A percentile compares a stretch with the other conserved stretches of the same genome.
Evolutionary conservation across 2,888 invertebrate genomes (phyloP).

Genomic region (Microdon myrmicae): DNA sequence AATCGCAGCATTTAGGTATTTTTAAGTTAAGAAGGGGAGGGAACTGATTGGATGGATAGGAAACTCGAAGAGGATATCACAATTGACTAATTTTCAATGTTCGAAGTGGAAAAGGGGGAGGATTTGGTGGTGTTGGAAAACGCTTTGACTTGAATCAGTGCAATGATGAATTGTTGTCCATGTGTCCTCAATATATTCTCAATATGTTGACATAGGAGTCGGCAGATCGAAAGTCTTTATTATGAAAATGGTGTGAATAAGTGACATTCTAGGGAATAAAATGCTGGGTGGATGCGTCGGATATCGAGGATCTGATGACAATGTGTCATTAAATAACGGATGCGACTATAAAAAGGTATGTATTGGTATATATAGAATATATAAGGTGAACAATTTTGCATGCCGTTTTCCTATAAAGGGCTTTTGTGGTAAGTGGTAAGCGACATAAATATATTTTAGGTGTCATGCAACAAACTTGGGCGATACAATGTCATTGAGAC

Average conservation of each 20-base stretch:
- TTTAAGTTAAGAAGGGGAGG: no score
- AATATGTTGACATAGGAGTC: not conserved
- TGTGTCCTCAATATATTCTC: not conserved
- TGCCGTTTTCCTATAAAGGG: no score
- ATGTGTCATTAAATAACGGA: slow-evolving; percentile 70
- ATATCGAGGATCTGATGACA: slow-evolving; percentile 81
- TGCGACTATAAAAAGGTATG: slow-evolving; percentile 76
- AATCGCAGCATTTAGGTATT: no score
- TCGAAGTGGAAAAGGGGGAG: no score
- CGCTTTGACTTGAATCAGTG: slow-evolving; percentile 20
- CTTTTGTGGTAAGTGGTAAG: no score
- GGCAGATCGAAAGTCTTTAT: not conserved
- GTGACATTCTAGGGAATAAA: slow-evolving; percentile 35
- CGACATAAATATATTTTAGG: no score
- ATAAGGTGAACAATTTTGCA: no score
- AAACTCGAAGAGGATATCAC: slow-evolving; percentile 20
- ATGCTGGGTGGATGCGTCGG: slow-evolving; percentile 67
- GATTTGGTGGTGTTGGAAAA: no score
- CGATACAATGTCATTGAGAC: no score
- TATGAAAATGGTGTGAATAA: slow-evolving; percentile 11
- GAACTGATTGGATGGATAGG: slow-evolving; percentile 1
- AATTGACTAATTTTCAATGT: slow-evolving; percentile 28
- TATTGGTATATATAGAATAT: no score
- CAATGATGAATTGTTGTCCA: no score
- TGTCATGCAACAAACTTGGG: no score